Evolutionary conservation across 2,113 vertebrate species (phyloP).

Genomic region (Ceyx melanurus): DNA sequence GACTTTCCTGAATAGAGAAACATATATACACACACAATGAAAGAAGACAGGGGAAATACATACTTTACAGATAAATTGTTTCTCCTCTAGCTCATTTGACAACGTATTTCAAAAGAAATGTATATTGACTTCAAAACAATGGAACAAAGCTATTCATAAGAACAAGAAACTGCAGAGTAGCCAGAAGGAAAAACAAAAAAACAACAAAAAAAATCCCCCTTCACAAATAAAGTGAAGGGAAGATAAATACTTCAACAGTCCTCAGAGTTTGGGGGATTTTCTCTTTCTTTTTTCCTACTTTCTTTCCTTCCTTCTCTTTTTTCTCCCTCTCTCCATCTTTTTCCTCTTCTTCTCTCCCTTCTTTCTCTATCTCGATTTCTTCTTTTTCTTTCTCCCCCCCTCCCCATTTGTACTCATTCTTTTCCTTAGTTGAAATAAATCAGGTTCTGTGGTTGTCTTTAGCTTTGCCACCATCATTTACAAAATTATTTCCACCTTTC

Average conservation of each 20-base stretch:
- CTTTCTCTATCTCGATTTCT: too few relatives aligned
- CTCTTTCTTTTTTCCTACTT: too few relatives aligned
- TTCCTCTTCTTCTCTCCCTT: not conserved
- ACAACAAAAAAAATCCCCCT: not conserved
- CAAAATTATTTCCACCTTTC: slow-evolving; percentile 34
- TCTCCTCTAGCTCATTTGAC: slow-evolving; percentile 13
- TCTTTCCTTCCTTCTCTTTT: too few relatives aligned
- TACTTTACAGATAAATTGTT: slow-evolving; percentile 40
- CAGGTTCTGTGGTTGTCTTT: not conserved
- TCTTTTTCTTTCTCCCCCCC: not conserved
- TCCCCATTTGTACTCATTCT: not conserved
- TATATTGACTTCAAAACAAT: slow-evolving; percentile 37
- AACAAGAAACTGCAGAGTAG: slow-evolving; percentile 11
- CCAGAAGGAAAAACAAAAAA: not conserved
- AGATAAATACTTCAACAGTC: not conserved
- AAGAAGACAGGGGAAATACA: slow-evolving; percentile 36
- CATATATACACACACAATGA: not conserved
- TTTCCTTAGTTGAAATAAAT: not conserved
- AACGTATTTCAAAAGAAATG: slow-evolving; percentile 40
- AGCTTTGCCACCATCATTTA: slow-evolving; percentile 3
- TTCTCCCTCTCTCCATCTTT: not conserved
- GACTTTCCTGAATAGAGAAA: slow-evolving; percentile 44
- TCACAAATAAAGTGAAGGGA: slow-evolving; percentile 11
- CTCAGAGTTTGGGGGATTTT: not conserved
- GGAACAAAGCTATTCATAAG: not conserved